phyloP scores from a whole-genome alignment of 2,888 invertebrate genomes.

The Argynnis bischoffii region DNA sequence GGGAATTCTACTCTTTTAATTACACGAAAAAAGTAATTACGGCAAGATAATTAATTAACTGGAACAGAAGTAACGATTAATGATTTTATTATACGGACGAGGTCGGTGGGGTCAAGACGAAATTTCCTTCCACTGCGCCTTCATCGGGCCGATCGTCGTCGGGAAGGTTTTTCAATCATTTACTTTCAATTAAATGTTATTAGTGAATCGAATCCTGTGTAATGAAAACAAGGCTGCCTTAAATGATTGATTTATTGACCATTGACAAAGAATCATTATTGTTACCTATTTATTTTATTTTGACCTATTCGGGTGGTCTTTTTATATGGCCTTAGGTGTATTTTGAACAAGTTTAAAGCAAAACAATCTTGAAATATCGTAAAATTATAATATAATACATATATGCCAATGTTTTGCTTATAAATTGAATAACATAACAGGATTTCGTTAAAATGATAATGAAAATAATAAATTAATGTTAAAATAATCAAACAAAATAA shows the following conservation, averaged over 20 bases:
- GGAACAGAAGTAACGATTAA: slow-evolving; percentile 83
- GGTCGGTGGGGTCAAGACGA: slow-evolving; percentile 74
- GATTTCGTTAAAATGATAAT: not conserved
- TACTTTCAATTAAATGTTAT: slow-evolving; percentile 67
- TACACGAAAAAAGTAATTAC: slow-evolving; percentile 83
- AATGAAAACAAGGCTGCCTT: slow-evolving; percentile 36
- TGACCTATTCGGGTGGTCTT: too few species aligned
- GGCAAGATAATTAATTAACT: slow-evolving; percentile 83
- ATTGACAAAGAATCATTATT: too few species aligned
- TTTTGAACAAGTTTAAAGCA: not conserved
- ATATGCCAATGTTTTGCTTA: too few species aligned
- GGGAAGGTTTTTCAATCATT: slow-evolving; percentile 56
- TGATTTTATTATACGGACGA: slow-evolving; percentile 82
- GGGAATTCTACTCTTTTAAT: slow-evolving; percentile 82
- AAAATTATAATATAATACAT: too few species aligned
- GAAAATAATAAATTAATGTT: slow-evolving; percentile 5
- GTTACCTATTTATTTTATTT: too few species aligned
- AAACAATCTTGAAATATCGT: not conserved
- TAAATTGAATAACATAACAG: not conserved
- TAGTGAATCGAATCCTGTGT: slow-evolving; percentile 49
- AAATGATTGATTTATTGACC: slow-evolving; percentile 11
- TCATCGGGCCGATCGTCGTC: slow-evolving; percentile 40
- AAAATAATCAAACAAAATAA: slow-evolving; percentile 12
- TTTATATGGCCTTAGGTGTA: not conserved
- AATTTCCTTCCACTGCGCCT: slow-evolving; percentile 62